Base-by-base conservation (phyloP, 2,113 vertebrate species). In the Colossoma macropomum region DNA sequence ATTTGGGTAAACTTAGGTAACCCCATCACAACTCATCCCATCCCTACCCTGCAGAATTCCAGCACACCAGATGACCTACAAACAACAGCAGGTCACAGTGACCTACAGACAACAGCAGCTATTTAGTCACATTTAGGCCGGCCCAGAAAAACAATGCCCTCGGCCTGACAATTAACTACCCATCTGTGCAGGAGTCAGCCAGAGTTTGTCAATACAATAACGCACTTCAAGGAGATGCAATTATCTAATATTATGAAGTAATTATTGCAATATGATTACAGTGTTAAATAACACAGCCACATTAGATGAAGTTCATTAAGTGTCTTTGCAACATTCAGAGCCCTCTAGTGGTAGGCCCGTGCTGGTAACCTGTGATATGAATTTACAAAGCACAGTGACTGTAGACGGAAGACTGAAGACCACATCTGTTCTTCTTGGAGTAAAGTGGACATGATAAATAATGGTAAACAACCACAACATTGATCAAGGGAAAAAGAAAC, bases 401-500 rank as follows among this genome's bases (percentile, higher is more conserved):
- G 28, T 16, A 30, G 0, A 21, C 28, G 13, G 34, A 5, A 15
- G 52, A n/a, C n/a, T n/a, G n/a, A 63, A 12, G 25, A n/a, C 50
- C 48, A 25, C 30, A 12, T 50, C 30, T 25, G 38, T 27, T 6
- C n/a, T n/a, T n/a, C n/a, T n/a, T n/a, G n/a, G 3, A n/a, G 21
- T 69, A 27, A 25, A 21, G 9, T 25, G 16, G 21, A 77, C 3
- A 65, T 19, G 6, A 69, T 23, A 1, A 80, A 50, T n/a, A 71
- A 82, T 65, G 65, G 72, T 32, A 48, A 75, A 69, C 32, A 56
- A 69, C 38, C 27, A 54, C 41, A 68, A 74, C 41, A 23, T 1
- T 12, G 59, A 71, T 91, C 87, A 87, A 91, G 89, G 91, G 89
- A 89, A 87, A 88, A 89, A 88, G 88, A 88, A 86, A 89, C 86